These are phyloP conservation scores for Alaudala cheleensis DNA, from an alignment of 2,113 vertebrate species.

Conservation along the genomic window DNA sequence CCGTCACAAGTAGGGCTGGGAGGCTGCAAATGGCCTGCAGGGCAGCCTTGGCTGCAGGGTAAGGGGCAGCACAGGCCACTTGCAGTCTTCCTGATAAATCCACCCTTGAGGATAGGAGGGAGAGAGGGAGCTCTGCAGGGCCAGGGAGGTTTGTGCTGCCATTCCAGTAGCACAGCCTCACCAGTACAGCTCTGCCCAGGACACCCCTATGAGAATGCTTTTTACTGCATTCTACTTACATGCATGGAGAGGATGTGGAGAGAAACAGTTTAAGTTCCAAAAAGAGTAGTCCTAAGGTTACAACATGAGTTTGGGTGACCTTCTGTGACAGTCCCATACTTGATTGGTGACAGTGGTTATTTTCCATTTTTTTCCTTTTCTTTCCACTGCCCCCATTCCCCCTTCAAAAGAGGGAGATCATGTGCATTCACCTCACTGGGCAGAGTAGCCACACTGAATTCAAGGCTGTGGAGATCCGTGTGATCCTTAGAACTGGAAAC, in stretches of 20 bases:
- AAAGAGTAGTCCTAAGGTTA: neutral
- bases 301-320: neutral
- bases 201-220: neutral
- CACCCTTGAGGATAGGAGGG: neutral
- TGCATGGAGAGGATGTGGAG: neutral
- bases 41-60: neutral
- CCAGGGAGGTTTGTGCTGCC: neutral
- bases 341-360: neutral
- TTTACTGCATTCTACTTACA: neutral
- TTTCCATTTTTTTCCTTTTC: neutral
- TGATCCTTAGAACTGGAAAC: neutral
- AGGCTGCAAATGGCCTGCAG: neutral
- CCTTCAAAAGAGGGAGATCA: neutral
- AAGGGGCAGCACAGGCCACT: neutral
- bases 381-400: neutral
- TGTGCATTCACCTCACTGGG: neutral
- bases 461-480: neutral
- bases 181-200: neutral
- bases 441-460: neutral
- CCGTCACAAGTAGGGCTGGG: rapidly evolving
- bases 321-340: neutral
- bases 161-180: neutral
- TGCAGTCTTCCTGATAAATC: neutral
- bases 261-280: neutral
- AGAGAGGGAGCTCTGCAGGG: rapidly evolving